These are phyloP conservation scores for Gymnoscopelus microlampas DNA, from an alignment of 2,797 vertebrate genomes.

Conservation along the genomic window DNA sequence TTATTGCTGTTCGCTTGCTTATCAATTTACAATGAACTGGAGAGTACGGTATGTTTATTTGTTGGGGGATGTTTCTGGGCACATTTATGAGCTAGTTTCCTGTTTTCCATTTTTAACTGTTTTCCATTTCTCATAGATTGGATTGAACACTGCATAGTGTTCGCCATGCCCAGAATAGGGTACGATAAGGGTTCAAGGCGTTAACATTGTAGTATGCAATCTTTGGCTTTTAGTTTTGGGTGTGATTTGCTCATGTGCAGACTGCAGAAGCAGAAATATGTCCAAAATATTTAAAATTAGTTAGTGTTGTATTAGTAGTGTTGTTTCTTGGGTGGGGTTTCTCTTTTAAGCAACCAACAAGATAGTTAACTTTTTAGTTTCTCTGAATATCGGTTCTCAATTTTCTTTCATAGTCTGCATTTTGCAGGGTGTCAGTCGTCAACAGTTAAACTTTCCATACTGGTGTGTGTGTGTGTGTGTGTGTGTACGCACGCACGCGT, in stretches of 20 bases:
- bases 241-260: background rate
- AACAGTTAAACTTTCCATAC: constrained; percentile 53
- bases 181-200: constrained; percentile 21
- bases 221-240: constrained; percentile 12
- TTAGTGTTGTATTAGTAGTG: constrained; percentile 22
- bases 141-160: background rate
- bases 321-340: constrained; percentile 36
- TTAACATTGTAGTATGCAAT: constrained; percentile 2
- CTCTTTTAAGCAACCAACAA: constrained; percentile 2
- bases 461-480: constrained; percentile 29
- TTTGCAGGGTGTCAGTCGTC: constrained; percentile 46
- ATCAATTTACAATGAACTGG: constrained; percentile 10
- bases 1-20: constrained; percentile 13
- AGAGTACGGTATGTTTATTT: constrained; percentile 16
- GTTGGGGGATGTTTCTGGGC: constrained; percentile 34
- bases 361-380: constrained; percentile 28
- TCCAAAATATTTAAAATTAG: background rate
- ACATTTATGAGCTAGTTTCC: constrained; percentile 30
- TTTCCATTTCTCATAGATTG: background rate
- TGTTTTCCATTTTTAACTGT: constrained; percentile 32
- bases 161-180: constrained; percentile 19
- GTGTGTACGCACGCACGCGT: background rate
- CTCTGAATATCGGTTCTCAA: constrained; percentile 32
- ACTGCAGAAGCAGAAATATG: background rate
- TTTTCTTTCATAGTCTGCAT: constrained; percentile 48